Conservation (phyloP, 2,888 invertebrate species). For the Rotaria macrura region DNA sequence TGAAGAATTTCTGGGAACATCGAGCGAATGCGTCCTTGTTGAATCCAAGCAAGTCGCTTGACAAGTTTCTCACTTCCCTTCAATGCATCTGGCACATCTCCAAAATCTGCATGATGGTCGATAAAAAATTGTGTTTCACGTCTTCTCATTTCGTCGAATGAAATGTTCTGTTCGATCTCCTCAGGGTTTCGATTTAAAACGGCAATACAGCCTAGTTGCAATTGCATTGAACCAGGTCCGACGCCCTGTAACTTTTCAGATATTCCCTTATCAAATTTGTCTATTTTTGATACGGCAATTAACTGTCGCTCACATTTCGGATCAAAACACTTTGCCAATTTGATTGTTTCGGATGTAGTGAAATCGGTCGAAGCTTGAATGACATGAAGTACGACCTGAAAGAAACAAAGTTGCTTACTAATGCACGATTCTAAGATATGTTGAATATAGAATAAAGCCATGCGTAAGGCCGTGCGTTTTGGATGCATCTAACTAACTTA, state of each 20-base stretch:
- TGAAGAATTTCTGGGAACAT: not conserved
- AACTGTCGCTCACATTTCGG: no score
- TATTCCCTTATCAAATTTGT: not conserved
- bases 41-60: not conserved
- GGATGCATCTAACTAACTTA: no score
- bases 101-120: not conserved
- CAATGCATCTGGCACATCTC: not conserved
- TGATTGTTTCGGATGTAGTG: no score
- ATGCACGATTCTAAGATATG: no score
- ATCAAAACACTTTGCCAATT: no score
- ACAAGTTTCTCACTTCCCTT: not conserved
- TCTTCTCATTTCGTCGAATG: not conserved
- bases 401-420: no score
- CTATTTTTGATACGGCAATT: not conserved
- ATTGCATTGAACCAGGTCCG: not conserved
- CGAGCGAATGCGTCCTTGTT: not conserved
- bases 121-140: not conserved
- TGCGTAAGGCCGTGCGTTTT: no score
- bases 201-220: not conserved
- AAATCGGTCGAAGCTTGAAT: no score
- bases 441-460: no score
- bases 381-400: no score
- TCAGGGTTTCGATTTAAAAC: not conserved
- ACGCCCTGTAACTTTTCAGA: not conserved
- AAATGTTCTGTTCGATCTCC: not conserved